These are phyloP conservation scores for Ennomos fuscantarius DNA, from an alignment of 2,888 invertebrate genomes.

Conservation along the genomic window DNA sequence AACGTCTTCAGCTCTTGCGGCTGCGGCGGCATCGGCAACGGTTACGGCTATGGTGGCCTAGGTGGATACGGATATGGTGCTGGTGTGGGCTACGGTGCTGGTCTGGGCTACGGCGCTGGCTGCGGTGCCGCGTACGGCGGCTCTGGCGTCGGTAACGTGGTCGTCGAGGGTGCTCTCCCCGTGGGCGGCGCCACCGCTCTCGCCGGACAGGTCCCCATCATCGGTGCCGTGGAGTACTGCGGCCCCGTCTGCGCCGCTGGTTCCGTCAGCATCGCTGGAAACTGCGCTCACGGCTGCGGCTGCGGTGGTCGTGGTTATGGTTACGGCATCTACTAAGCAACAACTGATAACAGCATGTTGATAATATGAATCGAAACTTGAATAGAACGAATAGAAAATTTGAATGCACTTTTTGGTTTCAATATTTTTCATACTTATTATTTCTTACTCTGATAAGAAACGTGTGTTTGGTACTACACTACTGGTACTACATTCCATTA, in stretches of 20 bases:
- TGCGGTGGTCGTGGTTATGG: neutral
- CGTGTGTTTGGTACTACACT: no score
- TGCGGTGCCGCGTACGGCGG: conserved; percentile 16
- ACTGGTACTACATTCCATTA: no score
- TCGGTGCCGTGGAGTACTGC: conserved; percentile 36
- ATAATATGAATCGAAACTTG: no score
- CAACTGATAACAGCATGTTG: no score
- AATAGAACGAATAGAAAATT: no score
- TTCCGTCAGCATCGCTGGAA: conserved; percentile 36
- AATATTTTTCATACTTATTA: no score
- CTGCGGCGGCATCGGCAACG: neutral
- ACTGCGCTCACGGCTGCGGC: conserved; percentile 27
- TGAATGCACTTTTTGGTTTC: no score
- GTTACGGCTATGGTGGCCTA: conserved; percentile 22
- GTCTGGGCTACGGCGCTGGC: conserved; percentile 23
- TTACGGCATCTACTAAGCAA: conserved; percentile 2
- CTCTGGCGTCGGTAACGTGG: conserved; percentile 39
- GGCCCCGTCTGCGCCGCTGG: conserved; percentile 40
- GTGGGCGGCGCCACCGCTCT: conserved; percentile 37
- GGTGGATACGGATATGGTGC: no score
- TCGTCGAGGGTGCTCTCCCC: conserved; percentile 39
- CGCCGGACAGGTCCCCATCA: conserved; percentile 39
- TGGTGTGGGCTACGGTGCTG: conserved; percentile 9
- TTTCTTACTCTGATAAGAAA: no score
- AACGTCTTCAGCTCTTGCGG: neutral